Evolutionary conservation across 2,113 vertebrate genomes (phyloP), one percentile per base, ranked within the genome.

Genomic region (Cyanoramphus novaezelandiae): DNA sequence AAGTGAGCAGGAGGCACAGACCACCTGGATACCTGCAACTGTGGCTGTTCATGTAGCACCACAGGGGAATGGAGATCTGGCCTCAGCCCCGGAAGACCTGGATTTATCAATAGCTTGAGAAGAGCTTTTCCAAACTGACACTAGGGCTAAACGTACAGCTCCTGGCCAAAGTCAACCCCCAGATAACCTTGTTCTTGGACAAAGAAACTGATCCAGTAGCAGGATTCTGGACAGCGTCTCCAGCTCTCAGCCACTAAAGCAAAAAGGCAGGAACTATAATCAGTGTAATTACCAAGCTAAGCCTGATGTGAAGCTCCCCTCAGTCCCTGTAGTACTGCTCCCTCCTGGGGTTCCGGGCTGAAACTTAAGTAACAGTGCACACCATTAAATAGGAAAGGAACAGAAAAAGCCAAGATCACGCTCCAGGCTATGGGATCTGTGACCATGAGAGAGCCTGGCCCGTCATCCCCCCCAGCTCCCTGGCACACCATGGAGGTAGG

Each of bases 51-150:
- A 2, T 35, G 60, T 57, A 93, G 92, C 91, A 92, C 83, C 91
- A 72, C 83, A 87, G 74, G 70, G 79, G 88, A 62, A 82, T 43
- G 44, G 86, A 91, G 78, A 79, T 64, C 49, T 50, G 83, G 81
- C 95, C 77, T 91, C 88, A 89, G 83, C 78, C 74, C 74, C 94
- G 96, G 95, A 97, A 96, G 95, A 95, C 92, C 88, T 96, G 74
- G 88, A 95, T 96, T 96, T 94, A 31, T 89, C 52, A 92, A 92
- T 77, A 95, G 77, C 76, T 92, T 81, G 63, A 93, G 67, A 77
- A 95, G 64, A 75, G 57, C 70, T 84, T 87, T 91, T 87, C 82
- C 75, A 85, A 82, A 79, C 57, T 80, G 59, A 78, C n/a, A 46
- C 59, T 65, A 33, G 74, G 53, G 29, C 47, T 94, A 78, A 92